phyloP scores from a whole-genome alignment of 1,140 invertebrate genomes.

The Ladona fulva region DNA sequence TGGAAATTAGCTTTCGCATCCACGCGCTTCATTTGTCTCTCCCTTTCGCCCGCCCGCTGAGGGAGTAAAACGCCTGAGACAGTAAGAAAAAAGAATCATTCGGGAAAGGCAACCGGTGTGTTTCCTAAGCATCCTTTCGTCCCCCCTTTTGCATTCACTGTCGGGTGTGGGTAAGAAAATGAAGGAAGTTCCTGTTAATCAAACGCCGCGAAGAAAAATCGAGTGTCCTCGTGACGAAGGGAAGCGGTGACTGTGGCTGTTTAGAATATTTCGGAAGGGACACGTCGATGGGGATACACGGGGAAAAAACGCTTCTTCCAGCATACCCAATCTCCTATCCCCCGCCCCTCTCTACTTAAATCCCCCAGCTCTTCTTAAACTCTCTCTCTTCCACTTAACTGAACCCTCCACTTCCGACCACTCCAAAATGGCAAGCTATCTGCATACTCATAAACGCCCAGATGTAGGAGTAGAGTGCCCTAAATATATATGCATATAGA shows the following conservation, averaged over 20 bases:
- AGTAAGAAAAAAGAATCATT: background rate
- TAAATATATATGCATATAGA: no score
- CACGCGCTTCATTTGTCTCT: conserved; percentile 3
- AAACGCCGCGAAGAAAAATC: background rate
- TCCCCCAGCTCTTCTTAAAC: background rate
- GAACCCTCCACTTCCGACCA: background rate
- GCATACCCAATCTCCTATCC: background rate
- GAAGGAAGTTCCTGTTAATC: background rate
- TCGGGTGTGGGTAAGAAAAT: background rate
- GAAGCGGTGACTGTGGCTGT: background rate
- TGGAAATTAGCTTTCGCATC: background rate
- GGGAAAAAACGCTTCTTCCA: background rate
- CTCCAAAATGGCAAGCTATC: background rate
- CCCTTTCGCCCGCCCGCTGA: background rate
- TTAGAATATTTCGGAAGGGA: background rate
- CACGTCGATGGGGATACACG: background rate
- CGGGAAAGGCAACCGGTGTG: no score
- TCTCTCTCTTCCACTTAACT: background rate
- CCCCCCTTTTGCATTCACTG: no score
- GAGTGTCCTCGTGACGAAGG: background rate
- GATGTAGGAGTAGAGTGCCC: background rate
- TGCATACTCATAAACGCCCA: background rate
- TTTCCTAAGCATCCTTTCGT: background rate
- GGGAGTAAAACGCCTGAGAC: background rate
- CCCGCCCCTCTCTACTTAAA: background rate